Conservation (phyloP, 1,140 invertebrate species). For the Belonocnema kinseyi region DNA sequence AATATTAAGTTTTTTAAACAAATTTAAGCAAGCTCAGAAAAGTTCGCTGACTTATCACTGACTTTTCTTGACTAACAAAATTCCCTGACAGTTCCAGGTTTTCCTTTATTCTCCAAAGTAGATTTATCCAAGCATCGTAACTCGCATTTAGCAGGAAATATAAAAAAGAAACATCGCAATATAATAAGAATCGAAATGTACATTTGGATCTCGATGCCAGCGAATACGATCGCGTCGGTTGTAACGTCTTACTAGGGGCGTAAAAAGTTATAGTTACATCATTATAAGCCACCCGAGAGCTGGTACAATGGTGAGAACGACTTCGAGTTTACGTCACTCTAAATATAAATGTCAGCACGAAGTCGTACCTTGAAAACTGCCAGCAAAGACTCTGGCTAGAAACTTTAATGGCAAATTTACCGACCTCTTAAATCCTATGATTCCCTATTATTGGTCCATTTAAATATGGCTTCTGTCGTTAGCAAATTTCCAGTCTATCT, state of each 20-base stretch:
- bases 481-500: constrained; percentile 21
- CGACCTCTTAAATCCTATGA: constrained; percentile 57
- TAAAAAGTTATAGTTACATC: constrained; percentile 73
- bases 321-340: constrained; percentile 56
- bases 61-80: too few species aligned
- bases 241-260: constrained; percentile 61
- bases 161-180: neutral
- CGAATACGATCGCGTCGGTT: constrained; percentile 41
- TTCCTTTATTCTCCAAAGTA: neutral
- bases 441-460: constrained; percentile 58
- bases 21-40: too few species aligned
- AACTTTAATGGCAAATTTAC: constrained; percentile 50
- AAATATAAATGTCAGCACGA: constrained; percentile 61
- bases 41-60: too few species aligned
- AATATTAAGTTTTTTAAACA: neutral
- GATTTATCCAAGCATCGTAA: too few species aligned
- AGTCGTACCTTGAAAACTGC: constrained; percentile 47
- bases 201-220: constrained; percentile 46
- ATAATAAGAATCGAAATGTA: constrained; percentile 43
- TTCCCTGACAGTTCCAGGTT: neutral
- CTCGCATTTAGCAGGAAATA: neutral
- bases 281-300: constrained; percentile 66
- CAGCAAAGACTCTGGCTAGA: constrained; percentile 42
- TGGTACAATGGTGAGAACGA: constrained; percentile 51
- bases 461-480: constrained; percentile 47